These are phyloP conservation scores for Penaeus chinensis DNA, from an alignment of 1,140 invertebrate genomes.

Conservation along the genomic window DNA sequence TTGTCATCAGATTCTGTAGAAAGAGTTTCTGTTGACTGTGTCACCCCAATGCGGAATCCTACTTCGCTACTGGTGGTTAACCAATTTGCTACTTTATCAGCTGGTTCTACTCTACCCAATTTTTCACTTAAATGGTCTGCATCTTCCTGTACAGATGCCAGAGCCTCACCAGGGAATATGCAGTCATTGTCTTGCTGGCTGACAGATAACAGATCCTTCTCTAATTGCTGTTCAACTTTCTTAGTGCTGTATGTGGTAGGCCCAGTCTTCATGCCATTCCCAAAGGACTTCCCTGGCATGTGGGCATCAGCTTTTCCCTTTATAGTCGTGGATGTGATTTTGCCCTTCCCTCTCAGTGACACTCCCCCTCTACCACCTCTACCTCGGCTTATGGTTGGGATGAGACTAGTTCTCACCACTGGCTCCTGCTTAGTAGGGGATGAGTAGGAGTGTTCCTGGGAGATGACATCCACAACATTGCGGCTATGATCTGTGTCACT, in stretches of 20 bases:
- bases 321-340: not conserved
- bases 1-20: conserved; percentile 12
- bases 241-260: conserved; percentile 4
- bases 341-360: not conserved
- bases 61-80: conserved; percentile 38
- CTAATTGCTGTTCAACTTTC: not conserved
- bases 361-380: not conserved
- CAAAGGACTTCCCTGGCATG: no score
- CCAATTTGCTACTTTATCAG: conserved; percentile 53
- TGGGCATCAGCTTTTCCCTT: not conserved
- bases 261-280: no score
- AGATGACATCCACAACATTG: not conserved
- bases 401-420: not conserved
- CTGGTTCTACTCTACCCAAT: conserved; percentile 1
- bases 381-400: no score
- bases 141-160: not conserved
- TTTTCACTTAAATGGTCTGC: conserved; percentile 26
- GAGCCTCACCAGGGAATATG: not conserved
- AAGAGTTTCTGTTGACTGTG: conserved; percentile 20
- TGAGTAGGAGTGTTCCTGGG: conserved; percentile 44
- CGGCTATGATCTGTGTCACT: no score
- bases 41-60: conserved; percentile 39
- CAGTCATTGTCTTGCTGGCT: conserved; percentile 22
- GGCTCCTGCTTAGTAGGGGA: conserved; percentile 50
- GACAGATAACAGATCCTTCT: conserved; percentile 1